Conservation (phyloP, 2,888 invertebrate genomes). For the Iselma pallidipennis region DNA sequence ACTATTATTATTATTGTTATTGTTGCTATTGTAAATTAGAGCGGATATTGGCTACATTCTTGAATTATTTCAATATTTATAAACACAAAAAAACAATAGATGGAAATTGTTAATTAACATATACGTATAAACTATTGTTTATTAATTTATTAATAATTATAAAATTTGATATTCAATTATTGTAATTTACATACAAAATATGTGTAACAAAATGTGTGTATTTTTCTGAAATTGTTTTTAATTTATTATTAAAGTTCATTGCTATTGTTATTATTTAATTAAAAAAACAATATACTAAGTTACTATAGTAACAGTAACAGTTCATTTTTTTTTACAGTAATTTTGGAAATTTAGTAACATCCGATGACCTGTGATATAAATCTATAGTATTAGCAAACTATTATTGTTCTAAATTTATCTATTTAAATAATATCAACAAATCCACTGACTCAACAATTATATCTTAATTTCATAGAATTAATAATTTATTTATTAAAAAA, state of each 20-base stretch:
- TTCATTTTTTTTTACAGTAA: too few species aligned
- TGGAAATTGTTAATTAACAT: slow-evolving; percentile 18
- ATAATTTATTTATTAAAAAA: too few species aligned
- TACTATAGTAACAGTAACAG: background rate
- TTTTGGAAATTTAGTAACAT: too few species aligned
- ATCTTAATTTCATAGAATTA: too few species aligned
- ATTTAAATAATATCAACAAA: too few species aligned
- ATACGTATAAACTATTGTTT: slow-evolving; percentile 12
- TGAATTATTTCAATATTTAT: slow-evolving; percentile 21
- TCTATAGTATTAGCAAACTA: too few species aligned
- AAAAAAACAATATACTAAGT: background rate
- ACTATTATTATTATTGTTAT: background rate
- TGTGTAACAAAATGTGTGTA: background rate
- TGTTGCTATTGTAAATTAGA: background rate
- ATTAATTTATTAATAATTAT: slow-evolving; percentile 9
- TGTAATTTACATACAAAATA: background rate
- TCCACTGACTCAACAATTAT: too few species aligned
- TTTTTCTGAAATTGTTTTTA: background rate
- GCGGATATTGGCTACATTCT: background rate
- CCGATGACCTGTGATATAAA: too few species aligned
- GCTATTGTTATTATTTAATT: background rate
- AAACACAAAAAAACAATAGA: slow-evolving; percentile 15
- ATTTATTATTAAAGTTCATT: background rate
- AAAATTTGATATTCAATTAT: background rate
- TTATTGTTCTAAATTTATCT: too few species aligned